Conservation (phyloP, 2,113 vertebrate species). For the Ceyx cyanopectus region DNA sequence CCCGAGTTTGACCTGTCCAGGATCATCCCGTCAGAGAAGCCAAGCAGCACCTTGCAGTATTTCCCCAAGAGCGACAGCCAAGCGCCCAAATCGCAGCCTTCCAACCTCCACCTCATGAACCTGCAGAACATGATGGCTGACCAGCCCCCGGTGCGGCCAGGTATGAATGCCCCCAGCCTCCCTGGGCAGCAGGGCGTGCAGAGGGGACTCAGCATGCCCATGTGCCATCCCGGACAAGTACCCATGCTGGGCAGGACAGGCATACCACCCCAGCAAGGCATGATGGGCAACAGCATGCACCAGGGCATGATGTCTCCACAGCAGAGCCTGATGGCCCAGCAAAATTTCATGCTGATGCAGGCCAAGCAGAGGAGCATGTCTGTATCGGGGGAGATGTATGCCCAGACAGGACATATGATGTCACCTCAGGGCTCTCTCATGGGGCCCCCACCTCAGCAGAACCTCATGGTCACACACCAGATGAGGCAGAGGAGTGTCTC, state of each 20-base stretch:
- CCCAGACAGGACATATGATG: conserved; percentile 88
- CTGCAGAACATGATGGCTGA: conserved; percentile 99
- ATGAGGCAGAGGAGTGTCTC: conserved; percentile 94
- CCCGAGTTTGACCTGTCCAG: conserved; percentile 95
- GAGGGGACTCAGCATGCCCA: conserved; percentile 81
- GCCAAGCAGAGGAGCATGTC: conserved; percentile 91
- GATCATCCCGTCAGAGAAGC: conserved; percentile 98
- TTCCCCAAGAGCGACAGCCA: conserved; percentile 91
- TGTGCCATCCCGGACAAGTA: conserved; percentile 91
- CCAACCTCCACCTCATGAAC: conserved; percentile 96
- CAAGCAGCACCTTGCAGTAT: conserved; percentile 98
- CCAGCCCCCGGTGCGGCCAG: conserved; percentile 85
- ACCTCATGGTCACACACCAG: conserved; percentile 91
- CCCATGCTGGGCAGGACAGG: conserved; percentile 94
- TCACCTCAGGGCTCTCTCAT: conserved; percentile 93
- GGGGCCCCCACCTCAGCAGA: conserved; percentile 89
- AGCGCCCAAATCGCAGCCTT: conserved; percentile 81
- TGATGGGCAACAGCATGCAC: conserved; percentile 90
- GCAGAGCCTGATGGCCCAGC: conserved; percentile 91
- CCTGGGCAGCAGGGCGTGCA: conserved; percentile 81
- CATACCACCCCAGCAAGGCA: conserved; percentile 84
- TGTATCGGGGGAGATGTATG: conserved; percentile 89
- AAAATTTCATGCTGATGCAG: conserved; percentile 98
- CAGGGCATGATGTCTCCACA: conserved; percentile 91
- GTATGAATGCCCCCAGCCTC: conserved; percentile 79